A percentile compares a stretch with the other conserved stretches of the same genome.
phyloP scores from a whole-genome alignment of 2,113 vertebrate species.

The Trichomycterus rosablanca region DNA sequence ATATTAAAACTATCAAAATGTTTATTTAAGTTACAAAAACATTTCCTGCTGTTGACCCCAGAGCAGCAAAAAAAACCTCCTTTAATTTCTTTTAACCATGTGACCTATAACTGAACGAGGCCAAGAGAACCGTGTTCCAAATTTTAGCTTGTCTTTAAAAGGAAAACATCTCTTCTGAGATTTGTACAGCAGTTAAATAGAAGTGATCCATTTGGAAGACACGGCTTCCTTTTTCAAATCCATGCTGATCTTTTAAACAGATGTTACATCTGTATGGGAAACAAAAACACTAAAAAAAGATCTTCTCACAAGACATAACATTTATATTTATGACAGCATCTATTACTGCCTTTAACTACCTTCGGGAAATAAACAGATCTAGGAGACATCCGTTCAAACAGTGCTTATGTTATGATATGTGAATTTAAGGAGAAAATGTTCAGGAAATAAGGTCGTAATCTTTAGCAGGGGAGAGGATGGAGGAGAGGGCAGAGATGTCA shows the following conservation, averaged over 20 bases:
- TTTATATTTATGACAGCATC: slow-evolving; percentile 4
- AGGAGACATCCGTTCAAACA: slow-evolving; percentile 10
- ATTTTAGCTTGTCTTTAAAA: slow-evolving; percentile 20
- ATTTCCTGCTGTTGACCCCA: slow-evolving; percentile 7
- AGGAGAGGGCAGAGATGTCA: slow-evolving; percentile 42
- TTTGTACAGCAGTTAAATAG: not conserved
- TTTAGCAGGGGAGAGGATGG: slow-evolving; percentile 23
- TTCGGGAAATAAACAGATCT: slow-evolving; percentile 1
- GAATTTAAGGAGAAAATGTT: slow-evolving; percentile 41
- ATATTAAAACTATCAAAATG: not conserved
- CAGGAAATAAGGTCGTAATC: slow-evolving; percentile 43
- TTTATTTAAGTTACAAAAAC: slow-evolving; percentile 7
- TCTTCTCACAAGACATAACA: not conserved
- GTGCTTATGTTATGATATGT: slow-evolving; percentile 37
- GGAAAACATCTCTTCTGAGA: slow-evolving; percentile 1
- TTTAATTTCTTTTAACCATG: too few species aligned
- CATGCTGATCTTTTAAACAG: slow-evolving; percentile 28
- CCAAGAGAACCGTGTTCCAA: not conserved
- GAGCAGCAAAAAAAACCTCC: not conserved
- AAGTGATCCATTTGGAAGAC: not conserved
- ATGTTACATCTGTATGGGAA: slow-evolving; percentile 13
- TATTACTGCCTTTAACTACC: slow-evolving; percentile 35
- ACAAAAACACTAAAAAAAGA: slow-evolving; percentile 13
- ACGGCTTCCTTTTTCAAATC: slow-evolving; percentile 6
- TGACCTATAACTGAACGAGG: not conserved